Percentiles rank a stretch among this genome's conserved stretches.
phyloP scores from a whole-genome alignment of 2,113 vertebrate genomes.

The Ursus arctos region DNA sequence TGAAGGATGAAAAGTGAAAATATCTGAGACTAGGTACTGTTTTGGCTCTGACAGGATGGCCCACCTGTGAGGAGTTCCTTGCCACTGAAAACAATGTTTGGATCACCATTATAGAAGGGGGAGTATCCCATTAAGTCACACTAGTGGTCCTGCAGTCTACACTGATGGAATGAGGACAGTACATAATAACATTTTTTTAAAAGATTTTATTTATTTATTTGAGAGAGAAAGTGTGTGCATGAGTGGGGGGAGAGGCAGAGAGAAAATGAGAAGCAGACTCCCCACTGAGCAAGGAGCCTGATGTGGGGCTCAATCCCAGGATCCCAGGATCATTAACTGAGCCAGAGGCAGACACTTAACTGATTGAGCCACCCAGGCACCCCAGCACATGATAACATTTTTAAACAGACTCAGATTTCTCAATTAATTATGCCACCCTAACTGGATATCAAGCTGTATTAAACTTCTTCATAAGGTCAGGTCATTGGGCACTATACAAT shows the following conservation, averaged over 20 bases:
- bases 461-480: neutral
- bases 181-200: neutral
- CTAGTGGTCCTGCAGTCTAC: neutral
- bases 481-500: neutral
- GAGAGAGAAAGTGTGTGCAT: too few relatives aligned
- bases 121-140: neutral
- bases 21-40: neutral
- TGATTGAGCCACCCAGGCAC: too few relatives aligned
- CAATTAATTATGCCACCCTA: neutral
- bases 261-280: too few relatives aligned
- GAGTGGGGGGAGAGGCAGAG: too few relatives aligned
- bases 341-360: too few relatives aligned
- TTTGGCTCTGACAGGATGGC: neutral
- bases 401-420: constrained; percentile 17
- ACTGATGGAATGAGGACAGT: neutral
- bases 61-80: neutral
- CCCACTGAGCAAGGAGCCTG: too few relatives aligned
- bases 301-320: too few relatives aligned
- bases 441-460: neutral
- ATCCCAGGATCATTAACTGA: too few relatives aligned
- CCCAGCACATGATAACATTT: neutral
- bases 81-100: neutral
- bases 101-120: neutral
- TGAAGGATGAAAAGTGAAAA: neutral
- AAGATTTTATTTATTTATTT: too few relatives aligned